Conservation (phyloP, 2,797 vertebrate genomes). For the Pipistrellus pipistrellus region DNA sequence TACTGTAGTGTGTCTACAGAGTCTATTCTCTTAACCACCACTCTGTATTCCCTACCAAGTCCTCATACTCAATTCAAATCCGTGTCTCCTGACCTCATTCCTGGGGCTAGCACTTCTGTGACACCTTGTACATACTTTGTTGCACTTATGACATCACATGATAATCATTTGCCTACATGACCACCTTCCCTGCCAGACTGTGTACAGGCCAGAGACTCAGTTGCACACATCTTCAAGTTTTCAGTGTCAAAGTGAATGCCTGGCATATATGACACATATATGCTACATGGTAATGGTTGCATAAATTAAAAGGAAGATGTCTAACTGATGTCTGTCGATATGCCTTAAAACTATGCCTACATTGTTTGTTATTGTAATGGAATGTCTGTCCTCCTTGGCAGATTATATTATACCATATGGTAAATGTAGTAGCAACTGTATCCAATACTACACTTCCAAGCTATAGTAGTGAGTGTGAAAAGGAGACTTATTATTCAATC, state of each 20-base stretch:
- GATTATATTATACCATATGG: constrained; percentile 36
- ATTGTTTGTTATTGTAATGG: constrained; percentile 10
- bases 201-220: background rate
- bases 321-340: background rate
- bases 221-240: constrained; percentile 1
- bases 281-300: background rate
- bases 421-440: constrained; percentile 45
- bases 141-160: constrained; percentile 17
- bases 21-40: background rate
- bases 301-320: constrained; percentile 28
- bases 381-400: constrained; percentile 37
- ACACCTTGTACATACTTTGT: background rate
- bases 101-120: constrained; percentile 42
- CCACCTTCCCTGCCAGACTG: background rate
- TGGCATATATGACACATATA: background rate
- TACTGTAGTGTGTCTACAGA: background rate
- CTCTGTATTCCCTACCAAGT: constrained; percentile 32
- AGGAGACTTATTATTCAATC: constrained; percentile 36
- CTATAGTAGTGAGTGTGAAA: constrained; percentile 49
- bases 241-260: background rate
- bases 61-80: constrained; percentile 27
- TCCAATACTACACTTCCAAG: background rate
- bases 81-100: constrained; percentile 39
- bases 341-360: constrained; percentile 7
- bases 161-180: constrained; percentile 3